Evolutionary conservation across 1,140 invertebrate genomes (phyloP).

Genomic region (Samia ricini): DNA sequence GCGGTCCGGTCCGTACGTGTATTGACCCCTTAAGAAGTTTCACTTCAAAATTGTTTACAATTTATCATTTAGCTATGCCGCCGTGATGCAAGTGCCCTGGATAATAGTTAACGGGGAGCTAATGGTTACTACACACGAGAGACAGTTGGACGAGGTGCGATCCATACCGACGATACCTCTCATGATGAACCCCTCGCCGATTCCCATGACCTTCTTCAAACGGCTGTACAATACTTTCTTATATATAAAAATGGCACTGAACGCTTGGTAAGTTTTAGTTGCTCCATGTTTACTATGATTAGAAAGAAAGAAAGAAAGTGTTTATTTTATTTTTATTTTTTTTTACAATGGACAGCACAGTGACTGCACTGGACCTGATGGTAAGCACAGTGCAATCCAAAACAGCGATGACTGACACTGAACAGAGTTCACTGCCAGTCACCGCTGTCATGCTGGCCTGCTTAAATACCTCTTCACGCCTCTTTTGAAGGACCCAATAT

Average conservation of each 20-base stretch:
- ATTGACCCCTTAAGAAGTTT: no score
- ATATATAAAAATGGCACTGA: slow-evolving; percentile 15
- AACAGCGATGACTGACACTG: no score
- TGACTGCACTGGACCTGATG: no score
- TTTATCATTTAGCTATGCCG: slow-evolving; percentile 40
- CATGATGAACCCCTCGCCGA: slow-evolving; percentile 18
- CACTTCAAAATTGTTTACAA: background rate
- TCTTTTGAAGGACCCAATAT: no score
- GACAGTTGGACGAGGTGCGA: slow-evolving; percentile 36
- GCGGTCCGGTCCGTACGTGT: no score
- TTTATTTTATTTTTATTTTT: no score
- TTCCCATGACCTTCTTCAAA: slow-evolving; percentile 41
- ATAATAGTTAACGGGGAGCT: slow-evolving; percentile 35
- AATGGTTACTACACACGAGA: slow-evolving; percentile 34
- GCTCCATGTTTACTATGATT: background rate
- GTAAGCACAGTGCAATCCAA: no score
- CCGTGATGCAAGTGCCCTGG: slow-evolving; percentile 47
- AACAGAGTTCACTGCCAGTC: no score
- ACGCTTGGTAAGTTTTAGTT: slow-evolving; percentile 30
- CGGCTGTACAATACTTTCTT: slow-evolving; percentile 31
- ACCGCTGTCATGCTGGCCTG: no score
- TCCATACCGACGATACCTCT: slow-evolving; percentile 33
- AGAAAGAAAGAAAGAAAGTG: no score
- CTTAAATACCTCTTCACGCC: no score
- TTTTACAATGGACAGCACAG: background rate